Base-by-base conservation (phyloP, 2,888 invertebrate species). In the Sarcophaga caerulescens region DNA sequence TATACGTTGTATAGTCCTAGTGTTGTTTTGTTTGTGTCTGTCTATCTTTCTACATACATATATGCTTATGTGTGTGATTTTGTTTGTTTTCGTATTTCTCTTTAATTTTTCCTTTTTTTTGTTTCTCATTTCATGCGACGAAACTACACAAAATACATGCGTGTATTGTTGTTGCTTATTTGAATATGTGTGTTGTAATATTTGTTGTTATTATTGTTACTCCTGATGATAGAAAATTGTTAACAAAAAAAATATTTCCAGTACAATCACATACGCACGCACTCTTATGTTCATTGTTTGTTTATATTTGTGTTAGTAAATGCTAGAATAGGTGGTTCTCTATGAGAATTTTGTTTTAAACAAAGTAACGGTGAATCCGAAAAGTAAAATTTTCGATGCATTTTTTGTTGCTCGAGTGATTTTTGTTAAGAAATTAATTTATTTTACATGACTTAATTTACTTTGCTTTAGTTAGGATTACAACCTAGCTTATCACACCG, bases 1-100 rank as follows among this genome's bases (percentile, higher is more conserved):
- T 81, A 79, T 82, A 83, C 85, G 82, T 83, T 87, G 66, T 75
- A 75, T 77, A 60, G 63, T 59, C 23, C 73, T 75, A 47, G 12
- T 12, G 52, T 52, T 60, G 21, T 35, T 35, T 35, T 35, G 35
- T 35, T 35, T 69, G 68, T 59, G 21, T 44, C 17, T 68, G 44
- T 19, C n/a, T 11, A 14, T 10, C 14, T n/a, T 68, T 35, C 10
- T 68, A 10, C n/a, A n/a, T n/a, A n/a, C n/a, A n/a, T n/a, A n/a
- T 35, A 10, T 35, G 10, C 35, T 35, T 35, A 35, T 10, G 35
- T 35, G 35, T 35, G 45, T 35, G 19, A 1, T 19, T 12, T 45
- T 62, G 63, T 65, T 65, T 81, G 25, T 70, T 35, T 70, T 65
- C 74, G 45, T 78, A 25, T 60, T 68, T 77, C 21, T 62, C 62